phyloP scores from a whole-genome alignment of 2,888 invertebrate species.

The Drosophila tanythrix region DNA sequence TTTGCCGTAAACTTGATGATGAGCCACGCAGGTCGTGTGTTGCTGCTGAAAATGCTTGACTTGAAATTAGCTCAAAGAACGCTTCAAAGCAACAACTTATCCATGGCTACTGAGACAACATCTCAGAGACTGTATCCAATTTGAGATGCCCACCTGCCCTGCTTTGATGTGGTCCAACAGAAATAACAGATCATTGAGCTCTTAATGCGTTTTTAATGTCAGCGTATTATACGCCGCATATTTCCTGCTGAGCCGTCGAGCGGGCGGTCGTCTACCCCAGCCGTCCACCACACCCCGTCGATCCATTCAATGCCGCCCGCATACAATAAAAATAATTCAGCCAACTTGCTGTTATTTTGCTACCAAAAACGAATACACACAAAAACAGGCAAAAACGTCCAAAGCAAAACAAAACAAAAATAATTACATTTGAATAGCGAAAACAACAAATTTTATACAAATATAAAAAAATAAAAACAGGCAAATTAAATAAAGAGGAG shows the following conservation, averaged over 20 bases:
- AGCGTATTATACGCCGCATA: slow-evolving; percentile 56
- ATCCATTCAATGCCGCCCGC: slow-evolving; percentile 7
- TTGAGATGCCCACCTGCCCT: not conserved
- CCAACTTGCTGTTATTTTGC: slow-evolving; percentile 42
- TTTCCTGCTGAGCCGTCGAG: slow-evolving; percentile 61
- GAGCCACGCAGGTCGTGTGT: slow-evolving; percentile 14
- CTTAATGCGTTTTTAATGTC: slow-evolving; percentile 76
- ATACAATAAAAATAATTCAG: slow-evolving; percentile 47
- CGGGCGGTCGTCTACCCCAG: slow-evolving; percentile 11
- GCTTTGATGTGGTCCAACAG: slow-evolving; percentile 34
- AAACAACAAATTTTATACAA: slow-evolving; percentile 29
- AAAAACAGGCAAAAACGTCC: slow-evolving; percentile 3
- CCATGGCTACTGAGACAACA: slow-evolving; percentile 27
- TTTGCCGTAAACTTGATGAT: slow-evolving; percentile 56
- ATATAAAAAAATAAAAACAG: slow-evolving; percentile 20
- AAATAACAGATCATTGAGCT: slow-evolving; percentile 75
- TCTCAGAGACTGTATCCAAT: slow-evolving; percentile 5
- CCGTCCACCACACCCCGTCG: not conserved
- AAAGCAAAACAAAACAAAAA: slow-evolving; percentile 41
- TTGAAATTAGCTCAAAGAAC: slow-evolving; percentile 44
- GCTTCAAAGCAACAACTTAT: slow-evolving; percentile 25
- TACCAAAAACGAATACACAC: slow-evolving; percentile 35
- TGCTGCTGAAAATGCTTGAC: slow-evolving; percentile 15
- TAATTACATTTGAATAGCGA: slow-evolving; percentile 66
- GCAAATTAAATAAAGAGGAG: slow-evolving; percentile 26